phyloP scores from a whole-genome alignment of 2,113 vertebrate genomes.

The Chaetops frenatus region DNA sequence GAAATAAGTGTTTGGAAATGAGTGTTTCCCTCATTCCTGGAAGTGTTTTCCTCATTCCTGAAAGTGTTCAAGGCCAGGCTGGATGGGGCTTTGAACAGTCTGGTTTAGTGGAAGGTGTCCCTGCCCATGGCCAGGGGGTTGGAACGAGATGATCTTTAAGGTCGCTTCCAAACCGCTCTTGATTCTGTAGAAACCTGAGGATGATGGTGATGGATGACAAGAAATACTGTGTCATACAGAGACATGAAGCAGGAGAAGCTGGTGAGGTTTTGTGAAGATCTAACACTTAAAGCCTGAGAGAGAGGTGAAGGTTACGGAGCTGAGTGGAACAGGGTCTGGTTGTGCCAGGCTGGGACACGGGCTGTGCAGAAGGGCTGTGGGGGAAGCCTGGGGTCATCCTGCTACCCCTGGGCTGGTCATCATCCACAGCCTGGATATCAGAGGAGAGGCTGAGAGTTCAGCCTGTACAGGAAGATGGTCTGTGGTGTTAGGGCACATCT shows the following conservation, averaged over 20 bases:
- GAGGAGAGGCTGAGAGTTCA: neutral
- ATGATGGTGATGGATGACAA: neutral
- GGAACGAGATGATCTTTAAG: neutral
- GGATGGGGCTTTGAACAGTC: neutral
- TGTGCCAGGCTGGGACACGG: neutral
- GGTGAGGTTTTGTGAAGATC: neutral
- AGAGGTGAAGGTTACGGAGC: neutral
- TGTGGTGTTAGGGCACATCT: neutral
- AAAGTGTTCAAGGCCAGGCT: neutral
- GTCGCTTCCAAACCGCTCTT: neutral
- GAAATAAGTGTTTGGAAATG: neutral
- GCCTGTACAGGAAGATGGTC: neutral
- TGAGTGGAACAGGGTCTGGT: neutral
- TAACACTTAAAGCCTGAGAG: neutral
- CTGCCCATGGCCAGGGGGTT: neutral
- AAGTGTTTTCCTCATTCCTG: neutral
- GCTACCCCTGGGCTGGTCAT: neutral
- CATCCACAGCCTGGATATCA: accelerated
- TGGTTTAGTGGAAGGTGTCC: neutral
- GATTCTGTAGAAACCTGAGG: neutral
- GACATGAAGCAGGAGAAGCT: neutral
- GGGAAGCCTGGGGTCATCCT: accelerated
- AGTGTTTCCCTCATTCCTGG: neutral
- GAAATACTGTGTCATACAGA: neutral
- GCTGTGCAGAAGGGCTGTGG: neutral